Evolutionary conservation across 2,888 invertebrate genomes (phyloP), one percentile per base, ranked within the genome.

Genomic region (Acronicta leporina): DNA sequence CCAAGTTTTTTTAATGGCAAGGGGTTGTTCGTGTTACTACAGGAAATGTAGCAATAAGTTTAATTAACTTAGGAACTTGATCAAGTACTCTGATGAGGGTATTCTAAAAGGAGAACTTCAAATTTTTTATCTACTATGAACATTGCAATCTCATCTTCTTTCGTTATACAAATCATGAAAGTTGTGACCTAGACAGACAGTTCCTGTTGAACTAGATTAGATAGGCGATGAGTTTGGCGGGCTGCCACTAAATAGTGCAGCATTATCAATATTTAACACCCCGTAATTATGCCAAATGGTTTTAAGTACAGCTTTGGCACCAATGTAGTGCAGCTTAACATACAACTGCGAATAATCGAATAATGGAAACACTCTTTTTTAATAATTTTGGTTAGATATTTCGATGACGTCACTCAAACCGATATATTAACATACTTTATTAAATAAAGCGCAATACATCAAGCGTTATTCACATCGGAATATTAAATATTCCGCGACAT

Each of bases 261-360:
- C 16, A 41, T 66, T 72, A 72, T 57, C 51, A 67, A 72, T 72
- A 72, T 67, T 72, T 45, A 58, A 67, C 44, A 48, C 67, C 47
- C 51, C 25, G 41, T 51, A 56, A 56, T 72, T 54, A 64, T 72
- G 73, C 67, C 67, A 72, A 66, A 67, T 66, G 20, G 67, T 48
- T 72, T 66, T 38, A 50, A 51, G 45, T 50, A 65, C 15, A 44
- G 38, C 10, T 52, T 67, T 67, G 73, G 67, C 59, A 67, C 42
- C 44, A 56, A 49, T 16, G 4, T 16, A 8, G 13, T 30, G 13
- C 20, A 38, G 33, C 27, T 71, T 33, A 48, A 45, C 42, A 56
- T 33, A 55, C 44, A 20, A 46, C 49, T 33, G 30, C 46, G 50
- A 30, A 43, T 63, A 25, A 4, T 11, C 11, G 10, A 33, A 33